Evolutionary conservation across 2,888 invertebrate species (phyloP), one percentile per base, ranked within the genome.

Genomic region (Luffia ferchaultella): DNA sequence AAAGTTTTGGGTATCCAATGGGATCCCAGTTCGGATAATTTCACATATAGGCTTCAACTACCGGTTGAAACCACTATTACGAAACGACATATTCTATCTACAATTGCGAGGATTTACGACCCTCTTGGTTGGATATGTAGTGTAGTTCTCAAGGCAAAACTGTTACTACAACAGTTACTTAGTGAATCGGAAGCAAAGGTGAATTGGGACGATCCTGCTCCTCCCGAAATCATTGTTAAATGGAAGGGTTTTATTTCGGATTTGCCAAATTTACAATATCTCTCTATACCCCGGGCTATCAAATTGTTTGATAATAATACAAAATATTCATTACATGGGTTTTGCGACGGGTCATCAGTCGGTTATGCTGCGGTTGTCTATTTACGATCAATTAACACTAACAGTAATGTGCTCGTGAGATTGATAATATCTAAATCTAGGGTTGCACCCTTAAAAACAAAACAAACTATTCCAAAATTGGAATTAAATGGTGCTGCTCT

Each of bases 1-100:
- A 52, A 49, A 19, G 43, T 52, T 16, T 47, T 49, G 16, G 52
- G 52, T 16, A 43, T 52, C 1, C 52, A 49, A 16, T 52, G 52
- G 52, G 17, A 46, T 20, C 49, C 52, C 3, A n/a, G n/a, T 42
- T 46, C 42, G 1, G 52, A 52, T 20, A 18, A 15, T 1, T 49
- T 49, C 7, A 17, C 52, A 17, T 52, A 49, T 19, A n/a, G n/a
- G 1, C 2, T 52, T 2, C 45, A 42, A 7, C 1, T 51, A 9
- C 45, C 51, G 2, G 7, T 7, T 3, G 12, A n/a, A 18, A 16
- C 44, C 1, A 9, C 18, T 1, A 16, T 51, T 19, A 48, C 51
- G 16, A 7, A 42, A 20, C 1, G 48, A 20, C 12, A 12, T 2
- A 46, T 46, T 16, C 16, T 46, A 2, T 17, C 17, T 15, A 46